Conservation (phyloP, 2,888 invertebrate species). For the Heliconius charithonia region DNA sequence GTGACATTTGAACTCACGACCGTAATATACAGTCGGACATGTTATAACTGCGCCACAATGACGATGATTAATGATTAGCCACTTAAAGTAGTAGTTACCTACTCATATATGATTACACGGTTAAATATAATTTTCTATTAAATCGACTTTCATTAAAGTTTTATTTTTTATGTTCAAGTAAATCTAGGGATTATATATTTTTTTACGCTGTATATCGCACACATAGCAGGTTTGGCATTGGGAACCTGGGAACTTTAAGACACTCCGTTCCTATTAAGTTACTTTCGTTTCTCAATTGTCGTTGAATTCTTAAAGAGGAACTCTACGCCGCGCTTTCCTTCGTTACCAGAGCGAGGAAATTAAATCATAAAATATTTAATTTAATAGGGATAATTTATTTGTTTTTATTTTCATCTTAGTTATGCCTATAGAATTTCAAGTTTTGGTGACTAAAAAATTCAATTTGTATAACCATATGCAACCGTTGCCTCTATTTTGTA, state of each 20-base stretch:
- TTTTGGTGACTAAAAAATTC: not conserved
- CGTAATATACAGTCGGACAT: not conserved
- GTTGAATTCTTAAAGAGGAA: too few relatives aligned
- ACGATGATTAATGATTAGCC: constrained; percentile 14
- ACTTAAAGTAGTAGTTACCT: not conserved
- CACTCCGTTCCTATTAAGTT: too few relatives aligned
- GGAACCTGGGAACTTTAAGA: too few relatives aligned
- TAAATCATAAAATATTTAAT: too few relatives aligned
- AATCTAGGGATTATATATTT: not conserved
- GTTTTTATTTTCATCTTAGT: too few relatives aligned
- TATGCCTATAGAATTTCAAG: too few relatives aligned
- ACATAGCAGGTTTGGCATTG: too few relatives aligned
- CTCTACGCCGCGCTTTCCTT: too few relatives aligned
- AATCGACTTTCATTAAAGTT: not conserved
- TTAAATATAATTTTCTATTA: not conserved
- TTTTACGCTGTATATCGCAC: too few relatives aligned
- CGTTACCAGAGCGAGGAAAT: too few relatives aligned
- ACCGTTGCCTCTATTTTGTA: not conserved
- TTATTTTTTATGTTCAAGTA: not conserved
- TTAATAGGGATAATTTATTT: too few relatives aligned
- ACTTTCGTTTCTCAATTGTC: too few relatives aligned
- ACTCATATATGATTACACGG: not conserved
- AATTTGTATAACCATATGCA: not conserved
- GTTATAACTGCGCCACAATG: not conserved
- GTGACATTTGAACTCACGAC: not conserved